These are phyloP conservation scores for Osmoderma eremita DNA, from an alignment of 2,888 invertebrate genomes.

Conservation along the genomic window DNA sequence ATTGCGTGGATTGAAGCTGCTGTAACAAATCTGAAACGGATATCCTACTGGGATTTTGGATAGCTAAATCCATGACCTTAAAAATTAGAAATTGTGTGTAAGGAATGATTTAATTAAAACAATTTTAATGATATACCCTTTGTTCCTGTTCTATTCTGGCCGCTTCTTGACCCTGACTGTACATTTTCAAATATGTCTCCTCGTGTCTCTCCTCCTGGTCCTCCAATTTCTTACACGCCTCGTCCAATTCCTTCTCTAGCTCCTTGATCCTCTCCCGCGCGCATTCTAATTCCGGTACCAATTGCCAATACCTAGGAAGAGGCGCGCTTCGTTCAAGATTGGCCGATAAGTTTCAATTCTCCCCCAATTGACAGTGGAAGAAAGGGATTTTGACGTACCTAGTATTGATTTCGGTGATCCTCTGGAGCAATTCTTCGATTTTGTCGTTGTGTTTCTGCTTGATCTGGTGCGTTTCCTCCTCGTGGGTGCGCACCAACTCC, in stretches of 20 bases:
- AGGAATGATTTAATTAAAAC: neutral
- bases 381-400: constrained; percentile 64
- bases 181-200: constrained; percentile 84
- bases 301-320: constrained; percentile 73
- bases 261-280: constrained; percentile 77
- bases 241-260: constrained; percentile 78
- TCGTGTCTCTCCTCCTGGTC: constrained; percentile 80
- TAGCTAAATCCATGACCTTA: constrained; percentile 66
- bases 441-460: constrained; percentile 84
- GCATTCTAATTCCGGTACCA: constrained; percentile 77
- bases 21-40: constrained; percentile 84
- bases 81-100: no score
- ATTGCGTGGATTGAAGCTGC: constrained; percentile 85
- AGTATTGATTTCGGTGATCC: constrained; percentile 78
- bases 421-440: constrained; percentile 77
- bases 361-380: neutral
- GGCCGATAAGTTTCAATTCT: neutral
- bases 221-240: constrained; percentile 73
- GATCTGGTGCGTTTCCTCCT: constrained; percentile 76
- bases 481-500: constrained; percentile 74
- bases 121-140: constrained; percentile 66
- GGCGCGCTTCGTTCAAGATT: neutral
- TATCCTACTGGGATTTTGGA: constrained; percentile 73
- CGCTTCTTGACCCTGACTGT: constrained; percentile 82
- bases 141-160: constrained; percentile 76